A percentile compares a stretch with the other conserved stretches of the same genome.
Conservation (phyloP, 2,888 invertebrate genomes). For the Aphelenchoides bicaudatus region DNA sequence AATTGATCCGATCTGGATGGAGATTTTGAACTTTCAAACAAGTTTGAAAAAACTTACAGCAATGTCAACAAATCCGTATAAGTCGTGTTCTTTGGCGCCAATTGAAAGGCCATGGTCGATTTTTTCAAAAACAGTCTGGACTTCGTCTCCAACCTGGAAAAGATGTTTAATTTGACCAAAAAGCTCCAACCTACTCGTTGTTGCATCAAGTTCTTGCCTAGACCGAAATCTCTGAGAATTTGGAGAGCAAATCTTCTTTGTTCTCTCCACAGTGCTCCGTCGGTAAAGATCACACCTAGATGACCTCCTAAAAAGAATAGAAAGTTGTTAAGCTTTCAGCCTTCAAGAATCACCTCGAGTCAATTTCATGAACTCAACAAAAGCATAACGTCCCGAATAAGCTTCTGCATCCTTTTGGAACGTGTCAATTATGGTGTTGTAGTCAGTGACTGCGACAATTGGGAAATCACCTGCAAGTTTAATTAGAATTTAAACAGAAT, state of each 20-base stretch:
- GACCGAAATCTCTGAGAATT: constrained; percentile 21
- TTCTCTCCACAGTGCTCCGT: constrained; percentile 19
- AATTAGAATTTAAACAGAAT: background rate
- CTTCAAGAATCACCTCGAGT: constrained; percentile 10
- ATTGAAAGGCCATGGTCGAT: constrained; percentile 6
- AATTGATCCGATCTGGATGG: constrained; percentile 19
- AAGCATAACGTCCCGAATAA: background rate
- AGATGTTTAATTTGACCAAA: background rate
- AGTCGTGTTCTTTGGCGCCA: constrained; percentile 8
- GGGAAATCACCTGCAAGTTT: background rate
- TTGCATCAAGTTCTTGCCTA: constrained; percentile 28
- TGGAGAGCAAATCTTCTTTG: constrained; percentile 22
- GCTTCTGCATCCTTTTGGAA: constrained; percentile 12
- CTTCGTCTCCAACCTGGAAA: constrained; percentile 20
- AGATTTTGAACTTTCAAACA: constrained; percentile 12
- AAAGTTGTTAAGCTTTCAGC: background rate
- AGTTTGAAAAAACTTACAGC: constrained; percentile 2
- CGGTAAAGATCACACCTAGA: constrained; percentile 23
- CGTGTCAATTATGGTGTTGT: constrained; percentile 14
- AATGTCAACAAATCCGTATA: background rate
- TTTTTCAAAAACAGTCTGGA: constrained; percentile 7
- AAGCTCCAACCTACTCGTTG: constrained; percentile 9
- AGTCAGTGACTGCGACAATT: background rate
- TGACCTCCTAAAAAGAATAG: constrained; percentile 14
- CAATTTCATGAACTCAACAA: background rate